Percentiles rank a stretch among this genome's conserved stretches.
phyloP scores from a whole-genome alignment of 2,888 invertebrate genomes.

The Dolichopus griseipennis region DNA sequence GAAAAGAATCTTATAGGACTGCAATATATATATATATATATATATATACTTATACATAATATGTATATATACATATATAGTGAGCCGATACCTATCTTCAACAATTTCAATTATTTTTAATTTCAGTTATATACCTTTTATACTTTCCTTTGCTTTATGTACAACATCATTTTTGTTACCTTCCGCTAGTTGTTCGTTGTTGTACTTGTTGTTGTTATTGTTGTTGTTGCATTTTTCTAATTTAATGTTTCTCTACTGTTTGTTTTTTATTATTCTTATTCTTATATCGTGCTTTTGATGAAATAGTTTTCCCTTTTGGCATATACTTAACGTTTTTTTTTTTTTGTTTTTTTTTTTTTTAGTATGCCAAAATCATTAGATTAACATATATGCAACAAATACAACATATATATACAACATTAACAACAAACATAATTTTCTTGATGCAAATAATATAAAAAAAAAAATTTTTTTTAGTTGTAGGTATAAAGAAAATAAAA shows the following conservation, averaged over 20 bases:
- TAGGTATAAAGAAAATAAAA: not conserved
- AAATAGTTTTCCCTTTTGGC: not conserved
- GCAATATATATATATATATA: too few species aligned
- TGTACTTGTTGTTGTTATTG: not conserved
- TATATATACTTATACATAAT: too few species aligned
- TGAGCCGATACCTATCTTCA: not conserved
- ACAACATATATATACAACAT: too few species aligned
- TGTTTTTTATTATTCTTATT: not conserved
- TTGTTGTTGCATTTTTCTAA: not conserved
- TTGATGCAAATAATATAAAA: not conserved
- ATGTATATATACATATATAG: too few species aligned
- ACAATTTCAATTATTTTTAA: not conserved
- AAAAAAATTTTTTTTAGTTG: not conserved
- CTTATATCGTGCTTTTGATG: not conserved
- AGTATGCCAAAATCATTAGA: too few species aligned
- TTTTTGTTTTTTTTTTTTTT: too few species aligned
- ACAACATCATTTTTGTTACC: not conserved
- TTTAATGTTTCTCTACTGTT: not conserved
- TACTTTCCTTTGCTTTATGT: not conserved
- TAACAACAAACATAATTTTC: too few species aligned
- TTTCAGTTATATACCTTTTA: not conserved
- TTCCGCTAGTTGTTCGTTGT: too few species aligned
- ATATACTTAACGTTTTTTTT: not conserved
- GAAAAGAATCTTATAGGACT: too few species aligned
- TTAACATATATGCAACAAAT: too few species aligned